A percentile compares a stretch with the other conserved stretches of the same genome.
Evolutionary conservation across 2,797 vertebrate species (phyloP).

Genomic region (Channallabes apus): DNA sequence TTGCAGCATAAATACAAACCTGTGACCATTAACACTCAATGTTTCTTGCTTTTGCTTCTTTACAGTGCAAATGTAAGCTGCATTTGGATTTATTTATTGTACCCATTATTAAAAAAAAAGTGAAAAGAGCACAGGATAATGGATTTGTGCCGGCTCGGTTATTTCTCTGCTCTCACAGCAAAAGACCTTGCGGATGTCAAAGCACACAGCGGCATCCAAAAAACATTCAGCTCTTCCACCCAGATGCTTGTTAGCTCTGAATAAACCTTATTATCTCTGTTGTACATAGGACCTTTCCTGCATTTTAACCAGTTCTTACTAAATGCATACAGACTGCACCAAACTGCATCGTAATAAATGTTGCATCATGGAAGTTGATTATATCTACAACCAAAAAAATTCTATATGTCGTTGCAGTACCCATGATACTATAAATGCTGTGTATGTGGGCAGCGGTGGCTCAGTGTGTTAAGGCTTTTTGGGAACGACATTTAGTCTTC

Average conservation of each 20-base stretch:
- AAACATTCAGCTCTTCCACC: background rate
- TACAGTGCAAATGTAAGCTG: background rate
- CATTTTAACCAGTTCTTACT: background rate
- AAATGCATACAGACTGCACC: background rate
- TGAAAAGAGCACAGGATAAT: background rate
- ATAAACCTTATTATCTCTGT: background rate
- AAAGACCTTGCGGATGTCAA: constrained; percentile 23
- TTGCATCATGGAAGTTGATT: background rate
- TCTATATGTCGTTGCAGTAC: too few species aligned
- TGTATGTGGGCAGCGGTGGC: too few species aligned
- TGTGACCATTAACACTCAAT: background rate
- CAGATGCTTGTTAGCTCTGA: background rate
- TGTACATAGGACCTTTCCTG: background rate
- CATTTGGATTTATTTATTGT: background rate
- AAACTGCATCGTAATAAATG: background rate
- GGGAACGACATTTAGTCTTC: too few species aligned
- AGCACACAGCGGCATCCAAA: background rate
- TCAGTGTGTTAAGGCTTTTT: too few species aligned
- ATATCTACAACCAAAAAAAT: background rate
- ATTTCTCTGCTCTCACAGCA: constrained; percentile 1
- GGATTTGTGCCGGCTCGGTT: background rate
- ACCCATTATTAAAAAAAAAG: constrained; percentile 9
- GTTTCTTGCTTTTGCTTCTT: background rate
- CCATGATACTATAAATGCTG: too few species aligned
- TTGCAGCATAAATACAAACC: constrained; percentile 17